Percentiles rank a stretch among this genome's conserved stretches.
Conservation (phyloP, 2,888 invertebrate species). For the Polyploca ridens region DNA sequence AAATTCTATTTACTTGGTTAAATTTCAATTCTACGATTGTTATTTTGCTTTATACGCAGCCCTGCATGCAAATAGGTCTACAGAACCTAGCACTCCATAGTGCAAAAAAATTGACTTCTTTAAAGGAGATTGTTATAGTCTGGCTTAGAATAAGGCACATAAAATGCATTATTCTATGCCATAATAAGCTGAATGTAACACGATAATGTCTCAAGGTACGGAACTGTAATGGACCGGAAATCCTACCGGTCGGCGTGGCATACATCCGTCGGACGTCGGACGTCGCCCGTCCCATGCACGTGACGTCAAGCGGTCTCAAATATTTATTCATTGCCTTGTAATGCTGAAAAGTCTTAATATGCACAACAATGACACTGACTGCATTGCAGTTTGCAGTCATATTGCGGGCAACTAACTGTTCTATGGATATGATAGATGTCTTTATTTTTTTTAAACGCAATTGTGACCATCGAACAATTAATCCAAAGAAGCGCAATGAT, state of each 20-base stretch:
- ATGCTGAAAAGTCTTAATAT: not conserved
- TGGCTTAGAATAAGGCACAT: not conserved
- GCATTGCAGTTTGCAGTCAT: constrained; percentile 4
- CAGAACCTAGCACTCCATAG: too few species aligned
- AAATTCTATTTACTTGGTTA: too few species aligned
- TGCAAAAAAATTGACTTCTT: too few species aligned
- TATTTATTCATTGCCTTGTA: not conserved
- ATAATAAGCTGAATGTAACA: not conserved
- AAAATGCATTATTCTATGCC: not conserved
- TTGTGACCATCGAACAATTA: too few species aligned
- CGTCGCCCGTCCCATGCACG: not conserved
- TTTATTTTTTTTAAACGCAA: too few species aligned
- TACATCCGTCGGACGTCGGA: not conserved
- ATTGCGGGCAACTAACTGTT: not conserved
- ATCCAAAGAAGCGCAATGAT: too few species aligned
- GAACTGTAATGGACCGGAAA: not conserved
- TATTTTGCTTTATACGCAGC: too few species aligned
- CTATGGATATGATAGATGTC: not conserved
- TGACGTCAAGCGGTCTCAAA: not conserved
- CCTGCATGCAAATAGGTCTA: too few species aligned
- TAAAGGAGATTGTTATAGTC: not conserved
- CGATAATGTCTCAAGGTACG: constrained; percentile 4
- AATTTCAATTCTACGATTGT: too few species aligned
- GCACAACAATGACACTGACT: not conserved
- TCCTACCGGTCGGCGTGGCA: not conserved